Base-by-base conservation (phyloP, 1,140 invertebrate species). In the Venustaconcha ellipsiformis region DNA sequence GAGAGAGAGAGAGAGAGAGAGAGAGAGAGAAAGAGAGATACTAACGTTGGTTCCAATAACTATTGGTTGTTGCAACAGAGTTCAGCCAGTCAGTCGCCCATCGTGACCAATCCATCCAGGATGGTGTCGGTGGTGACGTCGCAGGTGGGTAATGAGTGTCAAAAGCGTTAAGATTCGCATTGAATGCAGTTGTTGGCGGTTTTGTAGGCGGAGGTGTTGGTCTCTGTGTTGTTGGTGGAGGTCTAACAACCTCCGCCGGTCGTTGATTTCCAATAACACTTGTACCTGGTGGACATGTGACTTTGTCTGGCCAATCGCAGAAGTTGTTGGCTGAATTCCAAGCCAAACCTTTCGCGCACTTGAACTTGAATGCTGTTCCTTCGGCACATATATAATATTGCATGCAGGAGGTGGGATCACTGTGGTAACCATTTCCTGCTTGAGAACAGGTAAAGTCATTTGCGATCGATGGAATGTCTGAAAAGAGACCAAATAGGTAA, bases 271-370 rank as follows among this genome's bases (percentile, higher is more conserved):
- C 59, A 15, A 63, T 37, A 37, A 37, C 37, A 2, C 37, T 37
- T 2, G 37, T 37, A 2, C 37, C 37, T 37, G 37, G 37, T 37
- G 37, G 37, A 62, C 75, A 77, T 59, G 23, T 17, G 2, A 71
- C 70, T 56, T 77, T 72, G 56, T 72, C 70, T 14, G 75, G 75
- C 75, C 75, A 77, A 56, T 77, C 75, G 57, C 75, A 77, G 65
- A 72, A 77, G 37, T 77, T 77, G 70, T 67, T 72, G 2, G 63
- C 55, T 17, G 75, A 26, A n/a, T 77, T 72, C 75, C 75, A 77
- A 12, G 23, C 62, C 48, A 77, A 66, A 11, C 70, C 70, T 17
- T 64, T 48, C 14, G 69, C 30, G 60, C 75, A 77, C 30, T 71
- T 72, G 57, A 77, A 77, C 26, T 77, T 77, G 57, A 77, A 77